Evolutionary conservation across 2,888 invertebrate genomes (phyloP).

Genomic region (Drosophila kuntzei): DNA sequence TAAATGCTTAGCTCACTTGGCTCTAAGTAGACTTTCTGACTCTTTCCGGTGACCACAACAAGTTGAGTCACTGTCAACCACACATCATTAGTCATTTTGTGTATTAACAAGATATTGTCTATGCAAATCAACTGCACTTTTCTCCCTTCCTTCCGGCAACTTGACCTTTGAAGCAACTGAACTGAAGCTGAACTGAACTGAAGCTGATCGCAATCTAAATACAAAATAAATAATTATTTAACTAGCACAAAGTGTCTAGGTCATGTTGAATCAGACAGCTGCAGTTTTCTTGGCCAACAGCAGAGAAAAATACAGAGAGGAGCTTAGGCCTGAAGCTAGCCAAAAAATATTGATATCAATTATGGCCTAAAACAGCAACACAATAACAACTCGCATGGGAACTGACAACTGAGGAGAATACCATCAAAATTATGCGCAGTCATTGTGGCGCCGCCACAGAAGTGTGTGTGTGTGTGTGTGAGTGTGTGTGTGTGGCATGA

Average conservation of each 20-base stretch:
- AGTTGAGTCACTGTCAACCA: slow-evolving; percentile 39
- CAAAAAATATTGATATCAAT: slow-evolving; percentile 53
- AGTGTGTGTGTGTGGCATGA: slow-evolving; percentile 32
- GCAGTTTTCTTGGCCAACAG: slow-evolving; percentile 41
- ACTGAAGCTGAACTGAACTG: background rate
- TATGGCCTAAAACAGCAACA: slow-evolving; percentile 37
- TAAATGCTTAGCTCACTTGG: slow-evolving; percentile 14
- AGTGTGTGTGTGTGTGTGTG: slow-evolving; percentile 1
- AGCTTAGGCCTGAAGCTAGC: slow-evolving; percentile 7
- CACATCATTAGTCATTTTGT: slow-evolving; percentile 47
- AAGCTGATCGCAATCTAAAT: slow-evolving; percentile 30
- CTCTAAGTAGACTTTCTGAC: slow-evolving; percentile 16
- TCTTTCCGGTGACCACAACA: background rate
- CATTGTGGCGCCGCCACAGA: slow-evolving; percentile 68
- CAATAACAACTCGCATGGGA: slow-evolving; percentile 48
- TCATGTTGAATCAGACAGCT: slow-evolving; percentile 56
- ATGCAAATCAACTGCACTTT: slow-evolving; percentile 35
- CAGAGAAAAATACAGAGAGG: background rate
- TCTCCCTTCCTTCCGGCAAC: background rate
- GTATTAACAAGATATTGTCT: slow-evolving; percentile 6
- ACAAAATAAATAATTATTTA: slow-evolving; percentile 13
- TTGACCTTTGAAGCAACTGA: slow-evolving; percentile 44
- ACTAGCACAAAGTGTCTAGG: slow-evolving; percentile 68
- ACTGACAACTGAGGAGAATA: slow-evolving; percentile 42
- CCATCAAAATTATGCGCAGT: slow-evolving; percentile 79